A percentile compares a stretch with the other conserved stretches of the same genome.
Evolutionary conservation across 2,888 invertebrate genomes (phyloP).

Genomic region (Allygus modestus): DNA sequence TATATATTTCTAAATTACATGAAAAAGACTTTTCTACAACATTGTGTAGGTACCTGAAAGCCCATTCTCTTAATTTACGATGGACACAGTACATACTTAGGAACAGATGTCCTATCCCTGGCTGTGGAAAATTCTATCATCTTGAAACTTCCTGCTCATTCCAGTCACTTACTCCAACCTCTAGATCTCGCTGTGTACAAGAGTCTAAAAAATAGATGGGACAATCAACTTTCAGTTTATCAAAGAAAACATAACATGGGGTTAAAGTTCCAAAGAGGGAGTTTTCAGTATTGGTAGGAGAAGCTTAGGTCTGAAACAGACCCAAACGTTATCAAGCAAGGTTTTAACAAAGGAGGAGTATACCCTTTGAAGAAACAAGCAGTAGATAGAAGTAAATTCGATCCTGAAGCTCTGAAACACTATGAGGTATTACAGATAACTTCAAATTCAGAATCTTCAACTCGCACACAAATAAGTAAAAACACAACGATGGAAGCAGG

Average conservation of each 20-base stretch:
- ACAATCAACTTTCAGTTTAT: conserved; percentile 69
- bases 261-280: conserved; percentile 61
- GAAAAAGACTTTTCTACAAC: conserved; percentile 66
- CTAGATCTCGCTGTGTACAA: conserved; percentile 71
- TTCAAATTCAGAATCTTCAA: neutral
- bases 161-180: conserved; percentile 70
- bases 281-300: conserved; percentile 55
- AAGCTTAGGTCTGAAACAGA: conserved; percentile 69
- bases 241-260: conserved; percentile 69
- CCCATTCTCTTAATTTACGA: conserved; percentile 65
- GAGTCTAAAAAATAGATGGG: conserved; percentile 70
- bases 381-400: conserved; percentile 58
- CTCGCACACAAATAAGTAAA: neutral
- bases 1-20: conserved; percentile 71
- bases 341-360: conserved; percentile 71
- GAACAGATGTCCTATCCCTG: conserved; percentile 37
- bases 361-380: conserved; percentile 67
- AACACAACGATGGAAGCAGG: neutral
- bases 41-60: conserved; percentile 50
- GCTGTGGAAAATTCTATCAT: conserved; percentile 63
- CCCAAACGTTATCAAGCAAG: conserved; percentile 67
- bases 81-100: conserved; percentile 64
- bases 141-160: conserved; percentile 67
- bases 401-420: conserved; percentile 2
- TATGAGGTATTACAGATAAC: neutral